A percentile compares a stretch with the other conserved stretches of the same genome.
These are phyloP conservation scores for Aurelia aurita complex sp. Pacific DNA, from an alignment of 30 jellyfish, hydroid and myxozoan species.

Conservation along the genomic window DNA sequence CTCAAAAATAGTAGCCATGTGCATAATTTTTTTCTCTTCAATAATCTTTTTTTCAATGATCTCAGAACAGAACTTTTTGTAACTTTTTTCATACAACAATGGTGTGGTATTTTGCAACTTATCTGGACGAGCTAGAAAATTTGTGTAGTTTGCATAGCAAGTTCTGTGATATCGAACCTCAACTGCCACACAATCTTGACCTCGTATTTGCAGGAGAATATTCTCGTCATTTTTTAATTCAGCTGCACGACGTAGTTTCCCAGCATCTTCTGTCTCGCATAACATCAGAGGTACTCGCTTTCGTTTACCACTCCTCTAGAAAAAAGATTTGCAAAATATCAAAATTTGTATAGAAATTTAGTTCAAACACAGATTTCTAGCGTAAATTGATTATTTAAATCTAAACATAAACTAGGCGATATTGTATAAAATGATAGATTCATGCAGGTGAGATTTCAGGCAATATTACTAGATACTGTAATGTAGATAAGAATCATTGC, in stretches of 20 bases:
- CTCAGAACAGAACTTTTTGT: conserved; percentile 8
- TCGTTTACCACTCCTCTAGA: conserved; percentile 9
- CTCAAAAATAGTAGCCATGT: conserved; percentile 13
- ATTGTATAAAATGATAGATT: background rate
- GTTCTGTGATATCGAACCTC: conserved; percentile 46
- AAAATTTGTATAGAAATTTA: background rate
- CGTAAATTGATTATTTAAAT: background rate
- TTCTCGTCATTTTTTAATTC: conserved; percentile 32
- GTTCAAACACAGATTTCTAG: background rate
- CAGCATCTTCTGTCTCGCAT: conserved; percentile 44
- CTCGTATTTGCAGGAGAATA: conserved; percentile 31
- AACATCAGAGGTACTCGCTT: conserved; percentile 26
- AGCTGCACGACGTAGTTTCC: conserved; percentile 53
- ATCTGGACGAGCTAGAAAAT: conserved; percentile 3
- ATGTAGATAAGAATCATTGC: background rate
- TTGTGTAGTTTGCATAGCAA: conserved; percentile 29
- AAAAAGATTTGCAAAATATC: conserved; percentile 6
- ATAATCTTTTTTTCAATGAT: conserved; percentile 24
- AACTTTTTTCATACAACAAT: conserved; percentile 3
- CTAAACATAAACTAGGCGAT: background rate
- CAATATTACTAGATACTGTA: background rate
- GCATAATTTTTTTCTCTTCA: conserved; percentile 6
- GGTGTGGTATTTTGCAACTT: background rate
- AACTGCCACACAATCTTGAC: conserved; percentile 54
- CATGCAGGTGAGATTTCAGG: background rate